Evolutionary conservation across 2,797 vertebrate genomes (phyloP).

Genomic region (Lemur catta): DNA sequence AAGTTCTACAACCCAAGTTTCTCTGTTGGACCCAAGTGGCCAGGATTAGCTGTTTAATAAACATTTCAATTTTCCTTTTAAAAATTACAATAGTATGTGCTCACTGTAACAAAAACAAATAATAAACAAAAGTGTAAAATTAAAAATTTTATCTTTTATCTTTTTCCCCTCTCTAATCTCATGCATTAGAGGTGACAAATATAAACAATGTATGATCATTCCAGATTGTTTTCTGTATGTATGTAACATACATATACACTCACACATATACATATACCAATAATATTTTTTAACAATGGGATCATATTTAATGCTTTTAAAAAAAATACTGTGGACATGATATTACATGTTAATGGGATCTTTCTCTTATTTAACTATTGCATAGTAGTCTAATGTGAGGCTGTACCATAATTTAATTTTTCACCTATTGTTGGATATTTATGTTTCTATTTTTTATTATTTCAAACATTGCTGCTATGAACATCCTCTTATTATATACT

Average conservation of each 20-base stretch:
- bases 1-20: slow-evolving; percentile 34
- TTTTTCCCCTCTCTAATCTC: neutral
- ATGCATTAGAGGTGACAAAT: neutral
- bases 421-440: neutral
- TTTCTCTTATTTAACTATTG: neutral
- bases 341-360: neutral
- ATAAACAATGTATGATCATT: neutral
- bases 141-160: neutral
- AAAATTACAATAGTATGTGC: neutral
- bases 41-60: neutral
- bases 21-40: neutral
- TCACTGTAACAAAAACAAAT: neutral
- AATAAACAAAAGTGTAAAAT: slow-evolving; percentile 38
- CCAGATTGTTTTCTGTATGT: neutral
- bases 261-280: neutral
- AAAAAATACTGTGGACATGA: neutral
- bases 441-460: neutral
- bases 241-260: neutral
- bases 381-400: neutral
- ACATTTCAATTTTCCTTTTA: slow-evolving; percentile 31
- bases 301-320: neutral
- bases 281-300: neutral
- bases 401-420: neutral
- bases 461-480: slow-evolving; percentile 8
- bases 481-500: neutral